Evolutionary conservation across 2,888 invertebrate genomes (phyloP).

Genomic region (Pimpla rufipes): DNA sequence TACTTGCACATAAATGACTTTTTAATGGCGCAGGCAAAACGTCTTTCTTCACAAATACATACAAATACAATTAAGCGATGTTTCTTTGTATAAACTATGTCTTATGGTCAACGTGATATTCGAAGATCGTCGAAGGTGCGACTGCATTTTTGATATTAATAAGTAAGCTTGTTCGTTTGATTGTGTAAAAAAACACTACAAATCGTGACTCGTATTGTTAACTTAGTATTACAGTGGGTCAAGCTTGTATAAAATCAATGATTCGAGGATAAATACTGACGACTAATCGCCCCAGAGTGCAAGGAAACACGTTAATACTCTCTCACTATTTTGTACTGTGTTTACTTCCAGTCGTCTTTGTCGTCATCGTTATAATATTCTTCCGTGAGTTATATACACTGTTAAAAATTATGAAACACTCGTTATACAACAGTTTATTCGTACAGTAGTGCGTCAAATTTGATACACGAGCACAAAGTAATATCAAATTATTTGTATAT

Average conservation of each 20-base stretch:
- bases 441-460: not conserved
- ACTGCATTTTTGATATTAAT: not conserved
- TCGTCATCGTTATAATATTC: not conserved
- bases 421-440: not conserved
- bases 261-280: slow-evolving; percentile 18
- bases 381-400: not conserved
- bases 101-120: slow-evolving; percentile 3
- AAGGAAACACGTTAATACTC: slow-evolving; percentile 35
- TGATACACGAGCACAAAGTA: not conserved
- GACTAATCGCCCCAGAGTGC: slow-evolving; percentile 26
- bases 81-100: slow-evolving; percentile 20
- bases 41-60: slow-evolving; percentile 9
- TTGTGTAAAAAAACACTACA: not conserved
- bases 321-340: slow-evolving; percentile 57
- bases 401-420: not conserved
- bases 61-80: slow-evolving; percentile 16
- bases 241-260: not conserved
- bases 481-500: not conserved
- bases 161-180: not conserved
- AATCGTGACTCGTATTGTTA: slow-evolving; percentile 5
- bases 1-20: slow-evolving; percentile 12
- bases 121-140: not conserved
- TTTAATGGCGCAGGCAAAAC: slow-evolving; percentile 37
- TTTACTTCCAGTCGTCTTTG: slow-evolving; percentile 23
- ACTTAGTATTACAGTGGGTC: not conserved